These are phyloP conservation scores for Chloroclysta siterata DNA, from an alignment of 2,888 invertebrate genomes.

Conservation along the genomic window DNA sequence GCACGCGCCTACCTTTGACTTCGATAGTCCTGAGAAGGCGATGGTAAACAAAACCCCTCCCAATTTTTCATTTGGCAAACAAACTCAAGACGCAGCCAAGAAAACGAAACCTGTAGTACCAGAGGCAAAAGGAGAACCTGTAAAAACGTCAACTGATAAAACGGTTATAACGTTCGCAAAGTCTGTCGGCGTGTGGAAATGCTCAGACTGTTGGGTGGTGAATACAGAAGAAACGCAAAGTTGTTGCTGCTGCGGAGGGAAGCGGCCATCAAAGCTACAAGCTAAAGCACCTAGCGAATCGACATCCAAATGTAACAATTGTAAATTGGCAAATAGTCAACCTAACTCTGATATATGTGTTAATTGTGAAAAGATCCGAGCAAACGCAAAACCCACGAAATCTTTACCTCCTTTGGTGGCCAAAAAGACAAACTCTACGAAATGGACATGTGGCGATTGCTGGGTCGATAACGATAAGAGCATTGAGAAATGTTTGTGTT, in stretches of 20 bases:
- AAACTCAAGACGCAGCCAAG: constrained; percentile 2
- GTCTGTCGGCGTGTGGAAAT: constrained; percentile 45
- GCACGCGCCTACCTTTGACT: constrained; percentile 52
- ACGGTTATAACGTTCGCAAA: constrained; percentile 15
- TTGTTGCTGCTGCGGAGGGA: constrained; percentile 61
- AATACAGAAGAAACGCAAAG: constrained; percentile 57
- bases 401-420: constrained; percentile 8
- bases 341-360: constrained; percentile 51
- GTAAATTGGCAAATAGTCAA: constrained; percentile 51
- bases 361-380: constrained; percentile 52
- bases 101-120: constrained; percentile 40
- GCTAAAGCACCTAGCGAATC: constrained; percentile 16
- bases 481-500: constrained; percentile 57
- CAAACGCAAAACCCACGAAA: constrained; percentile 14
- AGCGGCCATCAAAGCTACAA: constrained; percentile 38
- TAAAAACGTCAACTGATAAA: constrained; percentile 5
- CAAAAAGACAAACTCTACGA: constrained; percentile 41
- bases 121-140: constrained; percentile 6
- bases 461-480: constrained; percentile 57
- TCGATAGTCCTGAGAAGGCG: constrained; percentile 59
- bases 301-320: constrained; percentile 49
- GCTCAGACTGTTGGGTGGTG: constrained; percentile 59
- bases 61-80: constrained; percentile 16
- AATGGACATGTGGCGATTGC: constrained; percentile 64
- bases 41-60: constrained; percentile 43